Evolutionary conservation across 1,140 invertebrate species (phyloP).

Genomic region (Calephelis virginiensis): DNA sequence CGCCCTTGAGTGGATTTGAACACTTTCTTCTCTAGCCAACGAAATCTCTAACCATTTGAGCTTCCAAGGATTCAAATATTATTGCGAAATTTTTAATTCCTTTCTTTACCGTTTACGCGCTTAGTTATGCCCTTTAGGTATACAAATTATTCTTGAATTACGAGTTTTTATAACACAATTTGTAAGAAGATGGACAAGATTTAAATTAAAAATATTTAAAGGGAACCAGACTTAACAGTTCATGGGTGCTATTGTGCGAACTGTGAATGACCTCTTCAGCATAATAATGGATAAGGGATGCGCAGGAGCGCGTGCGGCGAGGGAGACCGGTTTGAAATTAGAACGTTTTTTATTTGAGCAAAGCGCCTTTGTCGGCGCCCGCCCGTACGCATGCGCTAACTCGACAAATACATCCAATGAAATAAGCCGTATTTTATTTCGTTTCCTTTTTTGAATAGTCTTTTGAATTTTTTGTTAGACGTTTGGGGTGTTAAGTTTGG

Average conservation of each 20-base stretch:
- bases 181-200: too few species aligned
- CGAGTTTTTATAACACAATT: too few species aligned
- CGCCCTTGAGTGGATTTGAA: too few species aligned
- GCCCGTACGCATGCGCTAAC: constrained; percentile 72
- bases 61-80: too few species aligned
- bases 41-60: too few species aligned
- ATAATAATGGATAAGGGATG: constrained; percentile 75
- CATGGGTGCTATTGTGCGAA: constrained; percentile 67
- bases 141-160: too few species aligned
- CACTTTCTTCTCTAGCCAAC: too few species aligned
- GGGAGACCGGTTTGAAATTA: constrained; percentile 77
- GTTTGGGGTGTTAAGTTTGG: constrained; percentile 40
- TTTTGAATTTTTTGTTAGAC: constrained; percentile 52
- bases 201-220: constrained; percentile 13
- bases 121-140: too few species aligned
- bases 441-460: constrained; percentile 60
- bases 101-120: too few species aligned
- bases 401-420: constrained; percentile 73
- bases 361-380: constrained; percentile 69
- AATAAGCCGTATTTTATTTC: constrained; percentile 76
- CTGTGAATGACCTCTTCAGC: constrained; percentile 77
- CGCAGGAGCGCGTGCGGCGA: constrained; percentile 71
- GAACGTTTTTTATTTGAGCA: constrained; percentile 71
- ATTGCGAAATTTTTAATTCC: too few species aligned
- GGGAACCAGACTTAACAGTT: constrained; percentile 49